Evolutionary conservation across 2,888 invertebrate genomes (phyloP), one percentile per base, ranked within the genome.

Genomic region (Amaurobius ferox): DNA sequence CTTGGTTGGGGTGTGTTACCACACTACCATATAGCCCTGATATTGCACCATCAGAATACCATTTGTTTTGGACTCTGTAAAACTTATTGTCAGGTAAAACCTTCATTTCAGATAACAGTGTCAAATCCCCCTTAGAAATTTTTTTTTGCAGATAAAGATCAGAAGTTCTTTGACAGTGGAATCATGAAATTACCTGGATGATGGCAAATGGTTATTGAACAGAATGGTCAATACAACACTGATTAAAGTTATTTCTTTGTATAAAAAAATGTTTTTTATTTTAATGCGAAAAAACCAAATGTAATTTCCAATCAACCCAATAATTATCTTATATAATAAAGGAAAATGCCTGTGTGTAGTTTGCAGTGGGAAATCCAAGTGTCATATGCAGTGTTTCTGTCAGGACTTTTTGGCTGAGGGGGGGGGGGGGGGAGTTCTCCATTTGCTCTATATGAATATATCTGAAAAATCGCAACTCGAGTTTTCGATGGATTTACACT

Each of bases 111-210:
- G 61, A 23, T 61, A 61, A 61, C 13, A 16, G 26, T 61, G n/a
- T 61, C 61, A 61, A 61, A 61, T 61, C 19, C n/a, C 61, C 9
- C 1, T 1, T 1, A 1, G 19, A 61, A 61, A 61, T n/a, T 0
- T 64, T 64, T 5, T 26, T 5, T 13, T 11, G 23, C 9, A 64
- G 26, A 64, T 26, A 64, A 64, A 64, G 28, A 29, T 64, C 64
- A 64, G 30, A 26, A 26, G 64, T 64, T 64, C 23, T 64, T 64
- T 64, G 28, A 1, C 19, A 64, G 28, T 64, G 64, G 26, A 61
- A 61, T 61, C 61, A 1, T 61, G 1, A 61, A 61, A 16, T 61
- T 61, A 19, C 19, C 61, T 61, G 61, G 11, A 9, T n/a, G 61
- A 61, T 61, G 61, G 61, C 61, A 1, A 9, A 61, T 61, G 1